These are phyloP conservation scores for Serranus cabrilla DNA, from an alignment of 2,797 vertebrate species.

Conservation along the genomic window DNA sequence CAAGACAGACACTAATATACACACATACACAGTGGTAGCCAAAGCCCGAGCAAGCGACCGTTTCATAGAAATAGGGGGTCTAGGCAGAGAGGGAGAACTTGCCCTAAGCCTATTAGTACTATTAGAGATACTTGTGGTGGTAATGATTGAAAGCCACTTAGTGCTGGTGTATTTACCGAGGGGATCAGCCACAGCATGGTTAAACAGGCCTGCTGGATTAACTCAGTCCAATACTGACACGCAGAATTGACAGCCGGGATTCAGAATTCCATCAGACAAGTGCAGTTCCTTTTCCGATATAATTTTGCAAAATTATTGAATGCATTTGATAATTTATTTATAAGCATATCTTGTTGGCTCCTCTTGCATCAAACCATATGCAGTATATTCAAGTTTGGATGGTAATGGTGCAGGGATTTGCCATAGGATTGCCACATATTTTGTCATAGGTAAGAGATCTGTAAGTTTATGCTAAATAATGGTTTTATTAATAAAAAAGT, in stretches of 20 bases:
- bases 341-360: neutral
- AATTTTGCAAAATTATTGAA: neutral
- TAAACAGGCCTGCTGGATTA: constrained; percentile 75
- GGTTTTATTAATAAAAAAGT: neutral
- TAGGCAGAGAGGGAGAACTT: constrained; percentile 47
- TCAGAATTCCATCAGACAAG: neutral
- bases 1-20: constrained; percentile 56
- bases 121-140: constrained; percentile 67
- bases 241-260: neutral
- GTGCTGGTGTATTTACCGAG: constrained; percentile 73
- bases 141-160: constrained; percentile 80
- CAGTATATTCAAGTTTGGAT: neutral
- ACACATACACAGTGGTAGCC: constrained; percentile 35
- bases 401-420: neutral
- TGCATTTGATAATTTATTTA: neutral
- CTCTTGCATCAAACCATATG: neutral
- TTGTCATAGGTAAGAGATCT: neutral
- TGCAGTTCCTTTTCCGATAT: neutral
- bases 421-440: neutral
- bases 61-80: constrained; percentile 36
- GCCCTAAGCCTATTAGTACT: constrained; percentile 75
- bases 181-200: constrained; percentile 72
- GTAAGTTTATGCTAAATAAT: neutral
- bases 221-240: constrained; percentile 47
- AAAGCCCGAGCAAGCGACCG: constrained; percentile 41